Evolutionary conservation across 2,888 invertebrate species (phyloP).

Genomic region (Parascotia fuliginaria): DNA sequence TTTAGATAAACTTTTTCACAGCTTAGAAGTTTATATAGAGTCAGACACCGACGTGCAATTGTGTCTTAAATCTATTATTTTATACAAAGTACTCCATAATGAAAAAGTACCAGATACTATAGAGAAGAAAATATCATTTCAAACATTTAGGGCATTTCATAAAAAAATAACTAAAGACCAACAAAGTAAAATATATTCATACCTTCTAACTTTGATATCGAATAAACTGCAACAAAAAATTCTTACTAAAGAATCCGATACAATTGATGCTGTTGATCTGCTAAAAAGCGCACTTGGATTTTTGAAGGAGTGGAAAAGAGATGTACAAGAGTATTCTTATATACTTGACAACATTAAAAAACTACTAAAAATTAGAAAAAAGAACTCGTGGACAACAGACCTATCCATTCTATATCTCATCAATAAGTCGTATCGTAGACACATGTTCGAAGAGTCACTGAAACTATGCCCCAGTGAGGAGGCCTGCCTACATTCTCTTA

Average conservation of each 20-base stretch:
- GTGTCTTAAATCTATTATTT: slow-evolving; percentile 59
- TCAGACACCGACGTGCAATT: slow-evolving; percentile 58
- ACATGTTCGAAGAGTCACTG: slow-evolving; percentile 66
- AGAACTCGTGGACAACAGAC: slow-evolving; percentile 44
- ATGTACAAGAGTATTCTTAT: slow-evolving; percentile 48
- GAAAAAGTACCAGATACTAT: slow-evolving; percentile 59
- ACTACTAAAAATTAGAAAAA: slow-evolving; percentile 46
- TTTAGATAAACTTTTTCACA: slow-evolving; percentile 65
- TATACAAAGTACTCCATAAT: slow-evolving; percentile 59
- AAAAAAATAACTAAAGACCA: slow-evolving; percentile 52
- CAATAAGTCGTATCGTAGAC: slow-evolving; percentile 62
- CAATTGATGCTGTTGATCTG: slow-evolving; percentile 32
- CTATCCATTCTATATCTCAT: slow-evolving; percentile 54
- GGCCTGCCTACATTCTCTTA: slow-evolving; percentile 65
- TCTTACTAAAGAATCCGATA: slow-evolving; percentile 46
- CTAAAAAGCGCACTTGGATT: slow-evolving; percentile 47
- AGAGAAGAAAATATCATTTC: slow-evolving; percentile 59
- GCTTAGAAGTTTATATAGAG: slow-evolving; percentile 68
- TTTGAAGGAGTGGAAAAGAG: slow-evolving; percentile 61
- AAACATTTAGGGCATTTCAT: slow-evolving; percentile 48
- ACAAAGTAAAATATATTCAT: slow-evolving; percentile 58
- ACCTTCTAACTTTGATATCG: slow-evolving; percentile 47
- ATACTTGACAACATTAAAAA: slow-evolving; percentile 53
- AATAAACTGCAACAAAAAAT: slow-evolving; percentile 40
- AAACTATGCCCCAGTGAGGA: slow-evolving; percentile 48